Percentiles rank a stretch among this genome's conserved stretches.
Conservation (phyloP, 2,113 vertebrate species). For the Rhizomys pruinosus region DNA sequence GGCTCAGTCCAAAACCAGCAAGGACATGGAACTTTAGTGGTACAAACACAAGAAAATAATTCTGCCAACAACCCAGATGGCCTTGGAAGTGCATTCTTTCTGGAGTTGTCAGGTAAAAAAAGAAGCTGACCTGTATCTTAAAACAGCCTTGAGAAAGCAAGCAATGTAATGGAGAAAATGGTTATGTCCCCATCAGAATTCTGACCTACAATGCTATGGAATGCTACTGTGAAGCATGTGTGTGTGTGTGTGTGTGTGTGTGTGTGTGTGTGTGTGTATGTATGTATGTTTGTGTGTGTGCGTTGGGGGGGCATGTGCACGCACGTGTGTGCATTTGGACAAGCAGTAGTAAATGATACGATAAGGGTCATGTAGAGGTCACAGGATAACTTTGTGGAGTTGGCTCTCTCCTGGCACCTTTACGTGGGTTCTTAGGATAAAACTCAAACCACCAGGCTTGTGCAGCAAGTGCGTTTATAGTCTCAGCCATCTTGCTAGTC, state of each 20-base stretch:
- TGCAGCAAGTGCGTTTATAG: neutral
- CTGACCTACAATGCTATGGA: neutral
- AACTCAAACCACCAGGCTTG: neutral
- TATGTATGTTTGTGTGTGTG: no score
- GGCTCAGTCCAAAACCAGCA: neutral
- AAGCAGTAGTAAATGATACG: neutral
- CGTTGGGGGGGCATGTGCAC: no score
- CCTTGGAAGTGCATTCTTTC: neutral
- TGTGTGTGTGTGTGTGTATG: neutral
- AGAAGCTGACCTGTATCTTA: neutral
- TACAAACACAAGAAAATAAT: neutral
- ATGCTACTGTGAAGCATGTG: neutral
- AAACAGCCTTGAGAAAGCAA: neutral
- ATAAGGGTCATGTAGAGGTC: neutral
- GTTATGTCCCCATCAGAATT: neutral
- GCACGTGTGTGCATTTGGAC: no score
- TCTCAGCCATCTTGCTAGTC: neutral
- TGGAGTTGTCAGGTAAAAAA: neutral
- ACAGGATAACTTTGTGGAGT: neutral
- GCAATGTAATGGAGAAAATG: neutral
- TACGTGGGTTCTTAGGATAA: neutral
- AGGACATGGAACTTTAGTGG: neutral
- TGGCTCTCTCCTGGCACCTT: neutral
- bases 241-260: no score
- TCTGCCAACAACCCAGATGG: neutral